phyloP scores from a whole-genome alignment of 2,113 vertebrate species.

The Aspidoscelis tigris region DNA sequence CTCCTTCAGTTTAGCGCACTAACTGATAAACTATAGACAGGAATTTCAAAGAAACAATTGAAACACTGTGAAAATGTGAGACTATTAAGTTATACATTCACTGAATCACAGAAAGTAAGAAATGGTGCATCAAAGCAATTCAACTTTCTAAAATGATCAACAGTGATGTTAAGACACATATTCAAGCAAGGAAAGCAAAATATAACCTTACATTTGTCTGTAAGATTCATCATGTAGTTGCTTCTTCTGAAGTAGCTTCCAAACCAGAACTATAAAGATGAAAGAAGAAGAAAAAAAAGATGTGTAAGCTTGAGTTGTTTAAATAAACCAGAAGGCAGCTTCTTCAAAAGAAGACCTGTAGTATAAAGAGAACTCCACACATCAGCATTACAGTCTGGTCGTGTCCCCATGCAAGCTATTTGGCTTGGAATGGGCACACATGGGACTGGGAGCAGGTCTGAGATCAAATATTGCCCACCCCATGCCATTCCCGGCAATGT shows the following conservation, averaged over 20 bases:
- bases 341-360: neutral
- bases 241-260: constrained; percentile 42
- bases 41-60: constrained; percentile 37
- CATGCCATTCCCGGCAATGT: no score
- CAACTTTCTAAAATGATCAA: neutral
- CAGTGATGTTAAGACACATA: constrained; percentile 6
- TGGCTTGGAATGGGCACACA: no score
- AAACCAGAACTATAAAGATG: constrained; percentile 33
- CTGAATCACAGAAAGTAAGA: constrained; percentile 17
- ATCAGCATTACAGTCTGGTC: neutral
- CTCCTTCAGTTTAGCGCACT: constrained; percentile 61
- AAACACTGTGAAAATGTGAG: constrained; percentile 10
- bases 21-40: constrained; percentile 54
- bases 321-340: constrained; percentile 17
- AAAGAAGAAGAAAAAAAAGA: constrained; percentile 6
- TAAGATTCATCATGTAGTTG: neutral
- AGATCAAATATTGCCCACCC: no score
- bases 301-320: constrained; percentile 11
- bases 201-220: neutral
- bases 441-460: no score
- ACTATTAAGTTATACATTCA: constrained; percentile 37
- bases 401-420: no score
- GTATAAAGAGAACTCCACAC: constrained; percentile 8
- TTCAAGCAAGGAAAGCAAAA: constrained; percentile 15
- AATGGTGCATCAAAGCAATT: neutral